phyloP scores from a whole-genome alignment of 2,797 vertebrate species.

The Sebastes iracundus region DNA sequence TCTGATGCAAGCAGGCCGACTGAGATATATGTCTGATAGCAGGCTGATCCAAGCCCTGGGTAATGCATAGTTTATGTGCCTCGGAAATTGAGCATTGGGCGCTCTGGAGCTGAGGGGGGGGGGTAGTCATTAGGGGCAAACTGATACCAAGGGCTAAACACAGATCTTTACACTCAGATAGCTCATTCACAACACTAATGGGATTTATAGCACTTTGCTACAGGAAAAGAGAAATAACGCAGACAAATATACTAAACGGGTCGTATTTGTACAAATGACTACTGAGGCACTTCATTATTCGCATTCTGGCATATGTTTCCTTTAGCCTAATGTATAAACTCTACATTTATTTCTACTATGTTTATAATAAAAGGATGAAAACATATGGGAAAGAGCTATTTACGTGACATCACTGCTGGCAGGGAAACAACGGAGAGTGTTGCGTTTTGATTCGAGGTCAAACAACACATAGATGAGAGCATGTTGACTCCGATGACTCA shows the following conservation, averaged over 20 bases:
- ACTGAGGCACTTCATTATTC: slow-evolving; percentile 1
- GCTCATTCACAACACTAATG: slow-evolving; percentile 60
- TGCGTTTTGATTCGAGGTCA: slow-evolving; percentile 10
- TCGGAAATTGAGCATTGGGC: slow-evolving; percentile 60
- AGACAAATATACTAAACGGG: slow-evolving; percentile 36
- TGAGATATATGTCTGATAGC: slow-evolving; percentile 61
- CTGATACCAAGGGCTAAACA: slow-evolving; percentile 65
- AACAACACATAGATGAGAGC: slow-evolving; percentile 1
- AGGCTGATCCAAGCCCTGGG: slow-evolving; percentile 44
- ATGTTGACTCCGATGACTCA: slow-evolving; percentile 60
- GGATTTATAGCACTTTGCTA: slow-evolving; percentile 45
- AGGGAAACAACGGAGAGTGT: neutral
- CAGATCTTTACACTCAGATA: slow-evolving; percentile 65
- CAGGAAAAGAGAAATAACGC: slow-evolving; percentile 30
- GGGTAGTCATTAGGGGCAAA: slow-evolving; percentile 63
- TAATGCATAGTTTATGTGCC: slow-evolving; percentile 61
- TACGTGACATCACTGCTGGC: neutral
- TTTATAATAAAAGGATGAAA: neutral
- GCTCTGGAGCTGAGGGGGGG: slow-evolving; percentile 34
- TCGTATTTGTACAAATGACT: slow-evolving; percentile 27
- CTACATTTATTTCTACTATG: slow-evolving; percentile 7
- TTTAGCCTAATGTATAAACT: neutral
- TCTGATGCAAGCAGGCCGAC: slow-evolving; percentile 49
- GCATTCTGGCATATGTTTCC: neutral
- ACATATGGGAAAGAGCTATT: neutral